Evolutionary conservation across 2,113 vertebrate genomes (phyloP).

Genomic region (Sphyrna mokarran): DNA sequence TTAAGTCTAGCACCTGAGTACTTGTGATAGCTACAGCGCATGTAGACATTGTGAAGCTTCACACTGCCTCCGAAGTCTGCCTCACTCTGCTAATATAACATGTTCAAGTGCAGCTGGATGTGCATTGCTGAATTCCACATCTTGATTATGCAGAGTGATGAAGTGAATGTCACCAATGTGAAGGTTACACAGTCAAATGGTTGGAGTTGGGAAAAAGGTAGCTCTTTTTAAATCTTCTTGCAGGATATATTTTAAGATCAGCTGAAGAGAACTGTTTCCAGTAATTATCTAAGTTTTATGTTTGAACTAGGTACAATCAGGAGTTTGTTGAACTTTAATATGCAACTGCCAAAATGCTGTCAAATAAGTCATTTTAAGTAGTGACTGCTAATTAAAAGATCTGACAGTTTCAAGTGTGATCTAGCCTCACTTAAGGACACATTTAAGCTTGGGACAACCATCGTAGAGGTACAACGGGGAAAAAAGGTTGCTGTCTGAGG

Average conservation of each 20-base stretch:
- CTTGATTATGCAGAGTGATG: conserved; percentile 59
- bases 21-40: conserved; percentile 35
- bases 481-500: too few relatives aligned
- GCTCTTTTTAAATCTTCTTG: background rate
- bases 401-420: background rate
- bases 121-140: conserved; percentile 37
- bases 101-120: conserved; percentile 24
- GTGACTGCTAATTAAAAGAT: background rate
- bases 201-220: conserved; percentile 62
- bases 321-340: conserved; percentile 1
- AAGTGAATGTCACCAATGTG: conserved; percentile 55
- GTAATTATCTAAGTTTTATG: background rate
- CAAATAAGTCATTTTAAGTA: background rate
- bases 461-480: too few relatives aligned
- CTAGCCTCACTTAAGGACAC: background rate
- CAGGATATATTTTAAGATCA: background rate
- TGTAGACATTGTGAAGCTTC: background rate
- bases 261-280: background rate
- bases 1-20: conserved; percentile 44
- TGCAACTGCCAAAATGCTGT: background rate
- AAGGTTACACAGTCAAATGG: conserved; percentile 60
- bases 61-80: background rate
- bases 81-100: background rate
- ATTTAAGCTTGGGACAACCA: too few relatives aligned
- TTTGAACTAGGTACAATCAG: too few relatives aligned